A percentile compares a stretch with the other conserved stretches of the same genome.
Conservation (phyloP, 1,140 invertebrate genomes). For the Panonychus citri region DNA sequence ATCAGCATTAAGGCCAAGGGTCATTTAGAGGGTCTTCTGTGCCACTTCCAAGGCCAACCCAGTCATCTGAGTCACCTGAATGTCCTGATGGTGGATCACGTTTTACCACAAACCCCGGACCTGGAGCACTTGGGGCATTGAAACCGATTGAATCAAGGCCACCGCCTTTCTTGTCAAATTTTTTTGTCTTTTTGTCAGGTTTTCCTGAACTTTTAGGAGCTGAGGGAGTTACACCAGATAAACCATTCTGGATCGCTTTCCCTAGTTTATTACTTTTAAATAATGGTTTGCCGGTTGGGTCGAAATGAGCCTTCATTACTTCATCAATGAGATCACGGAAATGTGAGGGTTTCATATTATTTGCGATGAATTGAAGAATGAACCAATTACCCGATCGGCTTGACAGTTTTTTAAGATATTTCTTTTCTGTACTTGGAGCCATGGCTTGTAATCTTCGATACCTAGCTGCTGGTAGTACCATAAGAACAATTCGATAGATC, state of each 20-base stretch:
- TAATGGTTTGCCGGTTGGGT: background rate
- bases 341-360: constrained; percentile 3
- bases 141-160: background rate
- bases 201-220: background rate
- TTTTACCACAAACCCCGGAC: constrained; percentile 1
- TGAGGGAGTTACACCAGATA: background rate
- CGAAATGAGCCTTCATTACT: constrained; percentile 1
- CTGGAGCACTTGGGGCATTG: background rate
- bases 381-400: background rate
- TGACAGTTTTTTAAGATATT: background rate
- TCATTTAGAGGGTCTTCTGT: background rate
- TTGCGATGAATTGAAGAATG: background rate
- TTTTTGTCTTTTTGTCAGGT: background rate
- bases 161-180: background rate
- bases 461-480: background rate
- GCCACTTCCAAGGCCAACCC: background rate
- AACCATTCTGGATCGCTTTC: background rate
- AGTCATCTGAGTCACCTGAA: background rate
- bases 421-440: background rate
- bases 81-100: constrained; percentile 3
- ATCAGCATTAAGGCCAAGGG: background rate
- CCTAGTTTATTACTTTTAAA: background rate
- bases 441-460: background rate
- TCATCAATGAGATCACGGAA: constrained; percentile 4
- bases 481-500: background rate